Percentiles rank a stretch among this genome's conserved stretches.
These are phyloP conservation scores for Lithophane socia DNA, from an alignment of 2,888 invertebrate species.

Conservation along the genomic window DNA sequence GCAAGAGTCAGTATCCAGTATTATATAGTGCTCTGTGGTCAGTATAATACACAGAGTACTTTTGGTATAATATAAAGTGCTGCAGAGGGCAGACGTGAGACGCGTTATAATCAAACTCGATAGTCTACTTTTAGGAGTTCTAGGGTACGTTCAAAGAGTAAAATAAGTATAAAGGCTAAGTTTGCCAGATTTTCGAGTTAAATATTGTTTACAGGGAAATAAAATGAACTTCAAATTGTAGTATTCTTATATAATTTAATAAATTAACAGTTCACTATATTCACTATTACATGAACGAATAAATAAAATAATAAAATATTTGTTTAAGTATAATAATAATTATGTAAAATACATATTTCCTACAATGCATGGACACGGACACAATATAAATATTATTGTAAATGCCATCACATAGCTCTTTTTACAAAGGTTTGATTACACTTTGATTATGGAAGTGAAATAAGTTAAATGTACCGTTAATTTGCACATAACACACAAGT, in stretches of 20 bases:
- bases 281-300: constrained; percentile 62
- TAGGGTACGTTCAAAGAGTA: no score
- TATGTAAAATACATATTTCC: constrained; percentile 58
- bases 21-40: no score
- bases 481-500: constrained; percentile 11
- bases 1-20: neutral
- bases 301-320: constrained; percentile 64
- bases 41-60: no score
- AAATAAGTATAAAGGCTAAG: no score
- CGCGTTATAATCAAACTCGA: neutral
- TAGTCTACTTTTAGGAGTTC: neutral
- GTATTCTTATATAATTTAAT: constrained; percentile 66
- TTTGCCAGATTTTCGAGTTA: neutral
- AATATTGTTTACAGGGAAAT: neutral
- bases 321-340: constrained; percentile 52
- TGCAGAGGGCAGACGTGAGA: no score
- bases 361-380: constrained; percentile 50
- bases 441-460: constrained; percentile 27
- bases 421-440: constrained; percentile 24
- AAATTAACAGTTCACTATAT: constrained; percentile 68
- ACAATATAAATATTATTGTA: constrained; percentile 42
- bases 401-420: constrained; percentile 37
- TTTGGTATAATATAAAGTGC: no score
- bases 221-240: constrained; percentile 15
- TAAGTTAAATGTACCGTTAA: constrained; percentile 15